These are phyloP conservation scores for Tricholaema leucomelas DNA, from an alignment of 2,113 vertebrate genomes.

Conservation along the genomic window DNA sequence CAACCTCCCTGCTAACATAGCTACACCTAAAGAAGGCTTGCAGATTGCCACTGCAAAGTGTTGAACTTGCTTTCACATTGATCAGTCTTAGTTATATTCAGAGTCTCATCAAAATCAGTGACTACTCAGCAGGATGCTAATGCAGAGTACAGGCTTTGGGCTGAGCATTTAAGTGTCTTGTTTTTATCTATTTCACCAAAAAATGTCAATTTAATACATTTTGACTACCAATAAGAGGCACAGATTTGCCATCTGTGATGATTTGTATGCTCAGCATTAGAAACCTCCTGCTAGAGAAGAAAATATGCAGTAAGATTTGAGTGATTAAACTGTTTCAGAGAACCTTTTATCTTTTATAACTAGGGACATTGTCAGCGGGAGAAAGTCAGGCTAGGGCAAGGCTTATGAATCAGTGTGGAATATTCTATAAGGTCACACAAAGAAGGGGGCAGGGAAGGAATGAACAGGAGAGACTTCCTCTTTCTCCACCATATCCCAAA, in stretches of 20 bases:
- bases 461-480: background rate
- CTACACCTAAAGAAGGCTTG: no score
- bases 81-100: background rate
- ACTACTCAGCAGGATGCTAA: background rate
- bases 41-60: background rate
- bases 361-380: background rate
- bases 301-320: background rate
- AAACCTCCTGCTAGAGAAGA: background rate
- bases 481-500: background rate
- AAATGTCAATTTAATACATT: background rate
- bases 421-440: background rate
- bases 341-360: background rate
- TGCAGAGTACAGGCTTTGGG: rapidly evolving
- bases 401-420: background rate
- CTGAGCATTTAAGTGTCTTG: background rate
- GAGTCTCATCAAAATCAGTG: background rate
- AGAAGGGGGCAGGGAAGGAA: background rate
- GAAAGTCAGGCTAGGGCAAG: background rate
- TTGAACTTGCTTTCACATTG: background rate
- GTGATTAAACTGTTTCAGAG: background rate
- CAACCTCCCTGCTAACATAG: no score
- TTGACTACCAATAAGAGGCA: background rate
- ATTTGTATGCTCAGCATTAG: background rate
- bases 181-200: background rate
- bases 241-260: background rate